Evolutionary conservation across 1,140 invertebrate species (phyloP), one percentile per base, ranked within the genome.

Genomic region (Temnothorax curvispinosus): DNA sequence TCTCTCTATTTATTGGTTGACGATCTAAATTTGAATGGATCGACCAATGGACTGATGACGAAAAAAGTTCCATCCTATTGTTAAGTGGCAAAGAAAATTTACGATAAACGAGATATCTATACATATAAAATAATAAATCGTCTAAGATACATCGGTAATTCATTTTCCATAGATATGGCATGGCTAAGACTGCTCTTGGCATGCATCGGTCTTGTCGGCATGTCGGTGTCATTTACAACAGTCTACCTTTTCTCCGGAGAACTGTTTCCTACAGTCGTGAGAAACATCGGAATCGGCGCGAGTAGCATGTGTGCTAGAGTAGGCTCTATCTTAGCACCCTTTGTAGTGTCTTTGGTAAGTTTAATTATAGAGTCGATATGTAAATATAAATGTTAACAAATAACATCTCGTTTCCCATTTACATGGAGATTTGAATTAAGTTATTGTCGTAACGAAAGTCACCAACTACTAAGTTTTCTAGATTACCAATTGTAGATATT

Each of bases 211-310:
- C 97, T 97, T 88, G 97, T 97, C 85, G 96, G 96, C 41, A 97
- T 97, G 94, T 97, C 97, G 64, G 95, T 97, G 60, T 95, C 96
- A 5, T 97, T 97, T 90, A 96, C 97, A 2, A 96, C 97, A 6
- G 96, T 97, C 21, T 97, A 97, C 92, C 95, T 97, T 71, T 97
- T 97, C 89, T 96, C 97, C 56, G 96, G 97, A 9, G 97, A 97
- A 94, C 88, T 97, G 41, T 97, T 97, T 89, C 97, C 97, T 5
- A 97, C 97, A 0, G 96, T 97, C 27, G 96, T 97, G 3, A 93
- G 97, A 56, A 97, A 97, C 87, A 96, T 97, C 18, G 97, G 97
- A 6, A 94, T 97, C 6, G 97, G 97, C 4, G 95, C 96, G 27
- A 96, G 96, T 0, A 97, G 97, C 3, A 97, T 97, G 96, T 96